phyloP scores from a whole-genome alignment of 2,888 invertebrate species.

The Caradrina clavipalpis region DNA sequence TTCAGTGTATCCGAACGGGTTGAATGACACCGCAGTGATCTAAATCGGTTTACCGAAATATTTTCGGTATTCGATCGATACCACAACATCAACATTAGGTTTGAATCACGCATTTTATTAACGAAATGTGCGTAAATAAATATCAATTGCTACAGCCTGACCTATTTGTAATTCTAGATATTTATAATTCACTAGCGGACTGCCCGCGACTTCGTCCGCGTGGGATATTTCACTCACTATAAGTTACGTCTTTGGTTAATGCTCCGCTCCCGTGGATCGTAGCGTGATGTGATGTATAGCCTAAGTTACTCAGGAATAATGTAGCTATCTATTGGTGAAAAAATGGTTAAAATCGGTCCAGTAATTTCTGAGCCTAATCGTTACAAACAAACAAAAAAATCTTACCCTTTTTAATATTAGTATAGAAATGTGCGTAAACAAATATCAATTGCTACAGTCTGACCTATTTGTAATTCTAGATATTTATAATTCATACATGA shows the following conservation, averaged over 20 bases:
- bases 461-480: slow-evolving; percentile 55
- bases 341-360: too few species aligned
- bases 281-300: too few species aligned
- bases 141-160: slow-evolving; percentile 34
- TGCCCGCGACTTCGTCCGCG: too few species aligned
- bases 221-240: too few species aligned
- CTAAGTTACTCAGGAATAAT: too few species aligned
- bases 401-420: too few species aligned
- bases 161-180: slow-evolving; percentile 55
- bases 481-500: slow-evolving; percentile 47
- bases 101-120: slow-evolving; percentile 42
- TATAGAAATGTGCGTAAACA: too few species aligned
- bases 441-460: slow-evolving; percentile 24
- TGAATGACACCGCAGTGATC: slow-evolving; percentile 71
- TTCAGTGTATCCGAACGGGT: slow-evolving; percentile 70
- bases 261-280: too few species aligned
- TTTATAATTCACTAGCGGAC: slow-evolving; percentile 45
- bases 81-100: slow-evolving; percentile 45
- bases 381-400: too few species aligned
- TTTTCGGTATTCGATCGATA: slow-evolving; percentile 60
- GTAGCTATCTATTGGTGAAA: too few species aligned
- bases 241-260: too few species aligned
- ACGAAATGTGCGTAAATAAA: slow-evolving; percentile 36
- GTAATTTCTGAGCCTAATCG: too few species aligned
- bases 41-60: slow-evolving; percentile 76